phyloP scores from a whole-genome alignment of 2,888 invertebrate species.

The Harpalus rufipes region DNA sequence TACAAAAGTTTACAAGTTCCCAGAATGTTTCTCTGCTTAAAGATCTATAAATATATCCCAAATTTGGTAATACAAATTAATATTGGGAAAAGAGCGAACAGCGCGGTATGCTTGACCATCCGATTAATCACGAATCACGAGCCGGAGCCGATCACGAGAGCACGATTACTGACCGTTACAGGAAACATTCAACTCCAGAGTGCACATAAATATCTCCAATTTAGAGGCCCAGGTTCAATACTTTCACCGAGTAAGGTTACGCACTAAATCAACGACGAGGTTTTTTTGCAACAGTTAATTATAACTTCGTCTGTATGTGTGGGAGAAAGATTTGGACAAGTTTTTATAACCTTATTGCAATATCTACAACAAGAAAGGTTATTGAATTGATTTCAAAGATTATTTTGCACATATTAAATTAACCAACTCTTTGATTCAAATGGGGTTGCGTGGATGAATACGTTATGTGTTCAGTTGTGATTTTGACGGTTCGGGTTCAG shows the following conservation, averaged over 20 bases:
- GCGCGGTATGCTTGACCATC: not conserved
- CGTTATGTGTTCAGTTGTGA: too few species aligned
- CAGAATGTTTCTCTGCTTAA: not conserved
- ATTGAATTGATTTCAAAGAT: not conserved
- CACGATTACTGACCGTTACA: constrained; percentile 11
- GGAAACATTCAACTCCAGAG: constrained; percentile 1
- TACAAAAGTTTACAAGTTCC: not conserved
- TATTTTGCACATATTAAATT: too few species aligned
- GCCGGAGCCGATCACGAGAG: not conserved
- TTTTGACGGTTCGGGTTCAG: too few species aligned
- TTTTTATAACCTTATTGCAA: not conserved
- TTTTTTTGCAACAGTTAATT: constrained; percentile 13
- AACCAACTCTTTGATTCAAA: too few species aligned
- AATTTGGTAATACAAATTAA: constrained; percentile 29
- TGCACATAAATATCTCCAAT: constrained; percentile 25
- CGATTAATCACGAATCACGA: constrained; percentile 18
- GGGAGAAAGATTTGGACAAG: constrained; percentile 1
- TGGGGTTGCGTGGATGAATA: too few species aligned
- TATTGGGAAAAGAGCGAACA: constrained; percentile 2
- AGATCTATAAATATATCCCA: constrained; percentile 18
- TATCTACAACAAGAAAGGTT: not conserved
- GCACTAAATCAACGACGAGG: constrained; percentile 18
- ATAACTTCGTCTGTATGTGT: not conserved
- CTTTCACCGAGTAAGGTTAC: constrained; percentile 33
- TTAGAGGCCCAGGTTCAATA: constrained; percentile 33